Conservation (phyloP, 2,888 invertebrate genomes). For the Hydraecia micacea region DNA sequence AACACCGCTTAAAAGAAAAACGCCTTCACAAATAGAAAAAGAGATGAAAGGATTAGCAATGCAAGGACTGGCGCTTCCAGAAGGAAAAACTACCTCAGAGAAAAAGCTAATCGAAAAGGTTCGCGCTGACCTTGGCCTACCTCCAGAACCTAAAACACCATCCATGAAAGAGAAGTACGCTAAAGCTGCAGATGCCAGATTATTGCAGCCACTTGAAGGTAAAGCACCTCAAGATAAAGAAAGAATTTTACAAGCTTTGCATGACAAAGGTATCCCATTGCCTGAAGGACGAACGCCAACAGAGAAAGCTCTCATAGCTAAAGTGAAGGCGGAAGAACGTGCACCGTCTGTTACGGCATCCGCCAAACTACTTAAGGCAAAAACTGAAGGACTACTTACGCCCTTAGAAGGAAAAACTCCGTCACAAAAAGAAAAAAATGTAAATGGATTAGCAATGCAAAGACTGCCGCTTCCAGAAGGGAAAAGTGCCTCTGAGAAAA, state of each 20-base stretch:
- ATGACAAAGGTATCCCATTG: neutral
- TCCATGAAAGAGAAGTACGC: neutral
- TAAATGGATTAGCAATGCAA: neutral
- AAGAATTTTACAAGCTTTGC: neutral
- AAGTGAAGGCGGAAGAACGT: neutral
- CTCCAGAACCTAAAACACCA: neutral
- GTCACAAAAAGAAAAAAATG: neutral
- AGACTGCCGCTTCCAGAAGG: neutral
- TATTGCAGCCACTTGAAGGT: neutral
- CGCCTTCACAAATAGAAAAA: constrained; percentile 48
- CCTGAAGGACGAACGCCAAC: neutral
- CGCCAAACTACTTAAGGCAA: neutral
- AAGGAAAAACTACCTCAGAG: neutral
- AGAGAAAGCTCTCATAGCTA: neutral
- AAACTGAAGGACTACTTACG: neutral
- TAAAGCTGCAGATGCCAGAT: neutral
- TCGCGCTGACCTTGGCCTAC: neutral
- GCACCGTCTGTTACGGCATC: neutral
- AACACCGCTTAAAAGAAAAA: constrained; percentile 57
- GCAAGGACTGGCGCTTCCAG: neutral
- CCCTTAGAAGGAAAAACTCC: neutral
- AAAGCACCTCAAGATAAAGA: neutral
- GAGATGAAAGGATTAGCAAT: constrained; percentile 27
- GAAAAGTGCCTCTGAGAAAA: neutral
- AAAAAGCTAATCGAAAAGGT: neutral